Conservation (phyloP, 2,888 invertebrate species). For the Arge pagana region DNA sequence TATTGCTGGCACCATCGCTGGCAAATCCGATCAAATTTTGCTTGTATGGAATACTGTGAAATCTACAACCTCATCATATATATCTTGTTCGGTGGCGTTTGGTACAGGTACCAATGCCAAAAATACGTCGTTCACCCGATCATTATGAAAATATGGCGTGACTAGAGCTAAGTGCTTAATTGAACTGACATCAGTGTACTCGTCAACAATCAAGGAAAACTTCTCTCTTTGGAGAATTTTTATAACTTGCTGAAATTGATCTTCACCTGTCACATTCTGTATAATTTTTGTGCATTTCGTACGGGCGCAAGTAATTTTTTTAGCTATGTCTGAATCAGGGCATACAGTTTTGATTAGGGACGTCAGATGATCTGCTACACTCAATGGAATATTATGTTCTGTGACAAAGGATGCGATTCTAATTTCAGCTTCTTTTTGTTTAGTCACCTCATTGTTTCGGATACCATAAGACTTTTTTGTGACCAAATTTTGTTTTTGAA, state of each 20-base stretch:
- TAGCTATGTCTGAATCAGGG: conserved; percentile 35
- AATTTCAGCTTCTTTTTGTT: conserved; percentile 29
- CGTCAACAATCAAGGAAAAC: conserved; percentile 33
- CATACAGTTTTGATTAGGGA: conserved; percentile 30
- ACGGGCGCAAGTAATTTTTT: conserved; percentile 29
- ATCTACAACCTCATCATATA: conserved; percentile 27
- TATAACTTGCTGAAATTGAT: background rate
- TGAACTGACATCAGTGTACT: conserved; percentile 29
- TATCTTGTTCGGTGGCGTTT: conserved; percentile 23
- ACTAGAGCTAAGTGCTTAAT: conserved; percentile 23
- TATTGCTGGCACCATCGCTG: conserved; percentile 31
- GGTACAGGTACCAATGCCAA: conserved; percentile 24
- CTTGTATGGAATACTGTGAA: conserved; percentile 29
- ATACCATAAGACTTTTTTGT: conserved; percentile 1
- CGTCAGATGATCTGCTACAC: conserved; percentile 33
- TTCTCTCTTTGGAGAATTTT: conserved; percentile 4
- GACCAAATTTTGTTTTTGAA: background rate
- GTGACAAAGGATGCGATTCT: conserved; percentile 31
- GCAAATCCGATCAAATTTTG: conserved; percentile 32
- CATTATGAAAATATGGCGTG: conserved; percentile 18
- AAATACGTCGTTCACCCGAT: conserved; percentile 20
- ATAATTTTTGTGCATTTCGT: conserved; percentile 27
- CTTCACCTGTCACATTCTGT: conserved; percentile 1
- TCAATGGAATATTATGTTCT: conserved; percentile 38
- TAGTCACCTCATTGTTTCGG: background rate